Evolutionary conservation across 1,140 invertebrate species (phyloP).

Genomic region (Tetramorium simillimum): DNA sequence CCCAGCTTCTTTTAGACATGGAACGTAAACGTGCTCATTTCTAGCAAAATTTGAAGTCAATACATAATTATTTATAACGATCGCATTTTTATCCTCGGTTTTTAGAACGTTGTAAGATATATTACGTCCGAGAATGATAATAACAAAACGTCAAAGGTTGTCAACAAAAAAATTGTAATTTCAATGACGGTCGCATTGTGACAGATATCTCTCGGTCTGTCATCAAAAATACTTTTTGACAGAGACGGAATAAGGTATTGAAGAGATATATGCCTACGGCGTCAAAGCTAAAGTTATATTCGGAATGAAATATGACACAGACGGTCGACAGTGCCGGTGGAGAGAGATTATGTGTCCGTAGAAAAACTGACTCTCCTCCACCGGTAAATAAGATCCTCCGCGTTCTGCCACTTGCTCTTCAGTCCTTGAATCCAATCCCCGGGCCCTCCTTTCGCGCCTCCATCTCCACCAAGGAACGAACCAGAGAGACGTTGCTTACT

Average conservation of each 20-base stretch:
- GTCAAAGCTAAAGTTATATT: constrained; percentile 34
- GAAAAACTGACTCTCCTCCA: constrained; percentile 43
- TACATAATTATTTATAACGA: constrained; percentile 19
- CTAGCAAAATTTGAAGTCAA: background rate
- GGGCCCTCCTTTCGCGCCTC: background rate
- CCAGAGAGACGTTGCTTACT: constrained; percentile 56
- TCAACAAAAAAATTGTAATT: constrained; percentile 1
- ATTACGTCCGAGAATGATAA: background rate
- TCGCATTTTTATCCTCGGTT: background rate
- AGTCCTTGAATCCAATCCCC: constrained; percentile 59
- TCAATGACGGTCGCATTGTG: background rate
- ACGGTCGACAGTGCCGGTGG: constrained; percentile 18
- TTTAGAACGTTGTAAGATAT: background rate
- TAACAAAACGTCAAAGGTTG: background rate
- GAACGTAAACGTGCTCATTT: background rate
- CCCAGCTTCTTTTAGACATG: background rate
- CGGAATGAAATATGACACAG: constrained; percentile 45
- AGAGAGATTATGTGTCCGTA: constrained; percentile 30
- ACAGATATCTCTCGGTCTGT: background rate
- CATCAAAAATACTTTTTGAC: constrained; percentile 23
- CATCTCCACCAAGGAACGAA: constrained; percentile 28
- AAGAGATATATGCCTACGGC: constrained; percentile 19
- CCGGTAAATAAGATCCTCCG: constrained; percentile 56
- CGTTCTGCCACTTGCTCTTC: constrained; percentile 48
- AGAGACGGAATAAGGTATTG: constrained; percentile 11